These are phyloP conservation scores for Xenopus borealis DNA, from an alignment of 2,113 vertebrate species.

Conservation along the genomic window DNA sequence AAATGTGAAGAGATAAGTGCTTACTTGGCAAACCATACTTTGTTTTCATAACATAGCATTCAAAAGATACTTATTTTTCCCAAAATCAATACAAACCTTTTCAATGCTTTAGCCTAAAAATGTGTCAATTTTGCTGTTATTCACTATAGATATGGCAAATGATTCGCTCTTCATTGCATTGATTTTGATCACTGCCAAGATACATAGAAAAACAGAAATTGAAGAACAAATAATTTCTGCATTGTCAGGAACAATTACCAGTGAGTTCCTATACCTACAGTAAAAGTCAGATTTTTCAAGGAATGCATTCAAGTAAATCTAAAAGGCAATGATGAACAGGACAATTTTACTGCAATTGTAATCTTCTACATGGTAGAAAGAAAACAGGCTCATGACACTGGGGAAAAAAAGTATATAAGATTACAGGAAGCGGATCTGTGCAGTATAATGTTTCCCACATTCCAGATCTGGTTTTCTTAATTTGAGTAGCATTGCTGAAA, in stretches of 20 bases:
- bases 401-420: slow-evolving; percentile 44
- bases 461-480: slow-evolving; percentile 22
- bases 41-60: slow-evolving; percentile 57
- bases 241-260: slow-evolving; percentile 54
- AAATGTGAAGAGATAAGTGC: slow-evolving; percentile 56
- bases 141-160: slow-evolving; percentile 61
- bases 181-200: slow-evolving; percentile 61
- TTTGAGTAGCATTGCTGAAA: slow-evolving; percentile 5
- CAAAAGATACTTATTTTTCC: slow-evolving; percentile 58
- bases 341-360: not conserved
- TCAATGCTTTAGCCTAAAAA: slow-evolving; percentile 57
- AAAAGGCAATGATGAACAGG: slow-evolving; percentile 48
- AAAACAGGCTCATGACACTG: slow-evolving; percentile 31
- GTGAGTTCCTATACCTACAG: slow-evolving; percentile 49
- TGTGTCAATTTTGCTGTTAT: slow-evolving; percentile 56
- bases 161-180: slow-evolving; percentile 60
- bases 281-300: slow-evolving; percentile 51
- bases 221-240: slow-evolving; percentile 48
- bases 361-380: slow-evolving; percentile 28
- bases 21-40: slow-evolving; percentile 58
- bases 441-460: slow-evolving; percentile 28
- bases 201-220: slow-evolving; percentile 60
- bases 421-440: slow-evolving; percentile 57
- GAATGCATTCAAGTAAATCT: slow-evolving; percentile 47
- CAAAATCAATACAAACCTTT: slow-evolving; percentile 59